Base-by-base conservation (phyloP, 2,113 vertebrate species). In the Sprattus sprattus region DNA sequence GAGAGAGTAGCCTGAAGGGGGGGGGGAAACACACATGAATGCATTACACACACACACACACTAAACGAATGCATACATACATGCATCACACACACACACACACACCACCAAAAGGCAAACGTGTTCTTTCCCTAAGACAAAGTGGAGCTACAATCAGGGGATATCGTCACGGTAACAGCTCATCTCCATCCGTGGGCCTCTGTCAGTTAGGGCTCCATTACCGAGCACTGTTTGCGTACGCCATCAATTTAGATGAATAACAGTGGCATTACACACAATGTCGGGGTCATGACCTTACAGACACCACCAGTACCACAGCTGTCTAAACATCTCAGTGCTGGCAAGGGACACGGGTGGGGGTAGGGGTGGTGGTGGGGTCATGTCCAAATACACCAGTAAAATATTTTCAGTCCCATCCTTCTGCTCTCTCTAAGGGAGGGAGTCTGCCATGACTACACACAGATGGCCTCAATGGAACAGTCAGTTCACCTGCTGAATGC, bases 1-100 rank as follows among this genome's bases (percentile, higher is more conserved):
- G 89, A 96, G 87, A 25, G 94, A 95, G 90, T 95, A 95, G 89
- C 95, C 95, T 96, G 90, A 18, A 87, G 45, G n/a, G 22, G 1
- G 75, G 84, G 75, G 75, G 75, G 45, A 46, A 83, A 64, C 25
- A 81, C 11, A 25, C 47, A 52, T 39, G 39, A 39, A 39, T 39
- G 39, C 39, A 39, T 39, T 39, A 39, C 13, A n/a, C n/a, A 82
- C 45, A 22, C 57, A 22, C 20, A 64, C 18, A 18, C 18, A 39
- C 39, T 39, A 39, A 39, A 39, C 39, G 2, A 60, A 57, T 57
- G 11, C 13, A 13, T 57, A 4, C 16, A 83, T 45, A 87, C 2
- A 88, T 0, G 32, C 9, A 49, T 32, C 10, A 81, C 67, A 60
- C 28, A 75, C 67, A 75, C 28, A 67, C 83, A 32, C 85, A 84